A percentile compares a stretch with the other conserved stretches of the same genome.
Evolutionary conservation across 2,113 vertebrate species (phyloP).

Genomic region (Rhegmatorhina hoffmannsi): DNA sequence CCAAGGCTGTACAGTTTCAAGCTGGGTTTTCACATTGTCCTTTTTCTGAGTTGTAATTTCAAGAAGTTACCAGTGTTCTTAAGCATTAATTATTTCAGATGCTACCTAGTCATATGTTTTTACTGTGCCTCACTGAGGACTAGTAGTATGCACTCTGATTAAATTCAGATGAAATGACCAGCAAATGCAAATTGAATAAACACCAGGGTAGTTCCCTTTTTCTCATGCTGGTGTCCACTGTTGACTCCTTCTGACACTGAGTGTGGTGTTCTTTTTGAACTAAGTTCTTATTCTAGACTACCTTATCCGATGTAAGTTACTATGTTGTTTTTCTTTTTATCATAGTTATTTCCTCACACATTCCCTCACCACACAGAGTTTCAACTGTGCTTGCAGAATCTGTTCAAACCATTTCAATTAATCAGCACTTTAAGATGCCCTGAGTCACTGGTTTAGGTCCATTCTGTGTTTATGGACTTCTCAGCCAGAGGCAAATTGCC

Average conservation of each 20-base stretch:
- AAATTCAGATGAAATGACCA: neutral
- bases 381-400: neutral
- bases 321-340: neutral
- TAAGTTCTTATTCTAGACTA: neutral
- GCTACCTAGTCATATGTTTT: neutral
- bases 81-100: neutral
- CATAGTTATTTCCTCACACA: neutral
- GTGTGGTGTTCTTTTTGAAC: neutral
- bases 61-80: neutral
- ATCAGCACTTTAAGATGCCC: neutral
- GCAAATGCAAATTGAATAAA: neutral
- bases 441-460: neutral
- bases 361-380: fast-evolving
- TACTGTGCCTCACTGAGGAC: neutral
- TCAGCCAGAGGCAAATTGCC: neutral
- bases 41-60: neutral
- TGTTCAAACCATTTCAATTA: neutral
- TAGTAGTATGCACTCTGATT: neutral
- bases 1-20: neutral
- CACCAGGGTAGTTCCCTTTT: neutral
- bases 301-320: neutral
- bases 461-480: neutral
- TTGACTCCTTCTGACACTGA: neutral
- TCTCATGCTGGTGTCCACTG: neutral
- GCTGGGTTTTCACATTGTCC: neutral